These are phyloP conservation scores for Notothenia rossii DNA, from an alignment of 2,113 vertebrate species.

Conservation along the genomic window DNA sequence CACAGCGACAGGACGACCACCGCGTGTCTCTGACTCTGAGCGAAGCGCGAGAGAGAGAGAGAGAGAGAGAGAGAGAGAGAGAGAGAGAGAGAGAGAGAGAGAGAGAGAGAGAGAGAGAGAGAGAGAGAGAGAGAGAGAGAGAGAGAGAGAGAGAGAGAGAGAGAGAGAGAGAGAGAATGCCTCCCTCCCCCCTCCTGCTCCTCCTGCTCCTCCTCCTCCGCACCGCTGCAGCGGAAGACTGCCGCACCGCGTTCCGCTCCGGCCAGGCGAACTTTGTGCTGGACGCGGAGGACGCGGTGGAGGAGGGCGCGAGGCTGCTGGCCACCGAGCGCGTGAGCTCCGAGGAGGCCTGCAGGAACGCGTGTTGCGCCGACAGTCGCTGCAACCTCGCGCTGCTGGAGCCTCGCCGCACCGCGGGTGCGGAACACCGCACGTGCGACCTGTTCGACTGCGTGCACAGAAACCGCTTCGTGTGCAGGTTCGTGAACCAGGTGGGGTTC, in stretches of 20 bases:
- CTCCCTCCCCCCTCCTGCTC: constrained; percentile 1
- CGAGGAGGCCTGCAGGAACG: constrained; percentile 81
- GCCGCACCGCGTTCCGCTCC: constrained; percentile 65
- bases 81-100: too few species aligned
- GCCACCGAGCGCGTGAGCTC: constrained; percentile 65
- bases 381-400: constrained; percentile 91
- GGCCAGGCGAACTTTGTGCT: constrained; percentile 86
- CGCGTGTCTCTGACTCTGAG: too few species aligned
- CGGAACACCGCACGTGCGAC: constrained; percentile 78
- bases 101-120: too few species aligned
- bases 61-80: too few species aligned
- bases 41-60: too few species aligned
- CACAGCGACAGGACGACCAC: too few species aligned
- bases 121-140: too few species aligned
- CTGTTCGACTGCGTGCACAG: constrained; percentile 90
- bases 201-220: constrained; percentile 1
- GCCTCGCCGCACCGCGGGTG: constrained; percentile 39
- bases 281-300: constrained; percentile 87
- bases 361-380: constrained; percentile 81
- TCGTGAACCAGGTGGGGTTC: constrained; percentile 86
- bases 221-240: not conserved
- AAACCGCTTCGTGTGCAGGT: constrained; percentile 89
- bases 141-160: too few species aligned
- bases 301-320: constrained; percentile 87
- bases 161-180: constrained; percentile 20